Base-by-base conservation (phyloP, 1,140 invertebrate species). In the Globodera rostochiensis region DNA sequence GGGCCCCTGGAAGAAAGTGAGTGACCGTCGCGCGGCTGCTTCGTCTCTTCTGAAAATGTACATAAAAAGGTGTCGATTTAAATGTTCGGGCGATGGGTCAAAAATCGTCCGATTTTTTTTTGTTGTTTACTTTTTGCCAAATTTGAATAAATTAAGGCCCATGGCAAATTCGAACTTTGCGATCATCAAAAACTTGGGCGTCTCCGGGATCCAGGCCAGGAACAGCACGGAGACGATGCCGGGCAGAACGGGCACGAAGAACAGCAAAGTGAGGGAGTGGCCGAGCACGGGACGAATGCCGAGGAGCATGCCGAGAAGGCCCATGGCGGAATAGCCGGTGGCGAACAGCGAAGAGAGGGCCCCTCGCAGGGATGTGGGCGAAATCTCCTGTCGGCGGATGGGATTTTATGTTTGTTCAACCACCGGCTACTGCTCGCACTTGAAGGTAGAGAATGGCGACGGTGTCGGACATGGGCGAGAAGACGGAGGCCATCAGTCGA, bases 271-370 rank as follows among this genome's bases (percentile, higher is more conserved):
- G 15, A 88, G 83, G 6, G 88, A 89, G 73, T 90, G 73, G 9
- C 87, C 86, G 21, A 88, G 77, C 36, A 88, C 57, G 25, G 71
- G 46, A 21, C 84, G 69, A 46, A 82, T 89, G 57, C 87, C 89
- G 11, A 90, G 80, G 6, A 90, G 49, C 73, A 85, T 85, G 25
- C 87, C 87, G 57, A 87, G 71, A 5, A 90, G 67, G 45, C 79
- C 86, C 88, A 89, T 89, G n/a, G 81, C 84, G 9, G 88, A 73
- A 66, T 88, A 88, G 6, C 85, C 85, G 53, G 83, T 89, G n/a
- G 84, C 77, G 67, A 83, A 84, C 4, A 88, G 73, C 15, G 86
- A 90, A 50, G 83, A 83, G 57, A 89, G 64, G n/a, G 82, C 75
- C 53, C 87, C 87, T 46, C 88, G 87, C 11, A 90, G 53, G 49